Evolutionary conservation across 2,113 vertebrate species (phyloP).

Genomic region (Spea bombifrons): DNA sequence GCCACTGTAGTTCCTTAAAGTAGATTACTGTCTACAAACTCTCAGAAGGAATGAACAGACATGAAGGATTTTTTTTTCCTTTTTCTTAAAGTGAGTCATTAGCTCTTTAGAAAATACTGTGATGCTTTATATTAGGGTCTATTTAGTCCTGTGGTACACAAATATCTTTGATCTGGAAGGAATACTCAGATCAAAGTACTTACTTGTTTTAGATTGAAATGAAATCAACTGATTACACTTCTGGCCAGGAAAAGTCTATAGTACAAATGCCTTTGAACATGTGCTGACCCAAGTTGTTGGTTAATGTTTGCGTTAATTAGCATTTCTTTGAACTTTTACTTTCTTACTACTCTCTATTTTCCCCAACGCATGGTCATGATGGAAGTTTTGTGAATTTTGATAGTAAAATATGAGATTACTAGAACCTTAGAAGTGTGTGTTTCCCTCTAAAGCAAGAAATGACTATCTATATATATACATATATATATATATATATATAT

Average conservation of each 20-base stretch:
- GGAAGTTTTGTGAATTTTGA: conserved; percentile 8
- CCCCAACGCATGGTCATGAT: not conserved
- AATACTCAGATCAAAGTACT: conserved; percentile 45
- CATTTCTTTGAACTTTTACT: conserved; percentile 38
- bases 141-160: conserved; percentile 38
- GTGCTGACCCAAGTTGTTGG: conserved; percentile 22
- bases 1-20: not conserved
- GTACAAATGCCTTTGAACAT: conserved; percentile 44
- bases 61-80: not conserved
- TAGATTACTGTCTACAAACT: conserved; percentile 12
- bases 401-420: no score
- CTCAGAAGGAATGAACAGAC: conserved; percentile 4
- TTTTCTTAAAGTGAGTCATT: conserved; percentile 28
- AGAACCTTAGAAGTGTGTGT: no score
- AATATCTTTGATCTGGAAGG: conserved; percentile 45
- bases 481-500: no score
- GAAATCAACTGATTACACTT: conserved; percentile 38
- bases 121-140: conserved; percentile 31
- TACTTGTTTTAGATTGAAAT: conserved; percentile 44
- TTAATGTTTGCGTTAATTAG: conserved; percentile 31
- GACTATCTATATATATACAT: no score
- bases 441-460: no score
- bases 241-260: conserved; percentile 28
- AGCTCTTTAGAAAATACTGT: conserved; percentile 31
- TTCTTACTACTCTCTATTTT: not conserved